Evolutionary conservation across 2,113 vertebrate genomes (phyloP), one percentile per base, ranked within the genome.

Genomic region (Indicator maculatus): DNA sequence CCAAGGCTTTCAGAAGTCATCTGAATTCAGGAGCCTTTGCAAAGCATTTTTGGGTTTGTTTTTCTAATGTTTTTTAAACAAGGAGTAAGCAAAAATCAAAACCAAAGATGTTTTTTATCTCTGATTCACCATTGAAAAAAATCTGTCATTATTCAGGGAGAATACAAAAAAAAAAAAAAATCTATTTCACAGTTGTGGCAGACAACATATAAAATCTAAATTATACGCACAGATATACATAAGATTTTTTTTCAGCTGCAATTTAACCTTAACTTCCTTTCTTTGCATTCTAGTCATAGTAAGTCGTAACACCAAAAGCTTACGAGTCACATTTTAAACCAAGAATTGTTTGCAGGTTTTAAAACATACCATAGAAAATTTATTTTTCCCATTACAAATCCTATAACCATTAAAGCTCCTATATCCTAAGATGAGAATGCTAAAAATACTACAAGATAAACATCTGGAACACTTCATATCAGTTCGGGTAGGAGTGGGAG

Each of bases 401-500:
- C 24, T n/a, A 45, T 30, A 58, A 45, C 28, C 16, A 45, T 45
- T 67, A 50, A 18, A 44, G 27, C 27, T 26, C 23, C 24, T 27
- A 19, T 36, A 65, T 50, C 21, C 20, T 80, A 59, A 73, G 11
- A 87, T 16, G n/a, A 52, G 11, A 61, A 14, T 15, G 19, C 27
- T 81, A 58, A 86, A 88, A 33, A 64, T 21, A 71, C 9, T 12
- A 11, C 0, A 0, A 81, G 6, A 61, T 65, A 61, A 86, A 65
- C 39, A 74, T 30, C 78, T 5, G 33, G 11, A 91, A 71, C 4
- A 41, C 6, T 7, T 86, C 24, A 1, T 27, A 83, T 7, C 56
- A 52, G 5, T 18, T 76, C 13, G 56, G 21, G 3, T 39, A 23
- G 3, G 6, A 4, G 6, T 4, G 4, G 14, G 8, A 9, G 2